These are phyloP conservation scores for Thecophora atra DNA, from an alignment of 2,888 invertebrate genomes.

Conservation along the genomic window DNA sequence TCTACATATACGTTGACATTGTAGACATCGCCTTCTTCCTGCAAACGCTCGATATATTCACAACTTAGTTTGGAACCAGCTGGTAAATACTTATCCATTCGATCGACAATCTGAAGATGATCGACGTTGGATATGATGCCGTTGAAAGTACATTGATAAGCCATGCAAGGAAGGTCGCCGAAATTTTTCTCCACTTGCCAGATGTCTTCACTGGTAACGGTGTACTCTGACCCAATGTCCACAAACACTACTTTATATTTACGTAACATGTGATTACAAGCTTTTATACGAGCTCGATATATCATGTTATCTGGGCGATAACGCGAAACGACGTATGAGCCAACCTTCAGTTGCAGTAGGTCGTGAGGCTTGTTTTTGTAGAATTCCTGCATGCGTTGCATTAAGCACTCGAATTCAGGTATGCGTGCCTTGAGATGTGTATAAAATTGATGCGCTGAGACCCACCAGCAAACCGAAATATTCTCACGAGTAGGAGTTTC, in stretches of 20 bases:
- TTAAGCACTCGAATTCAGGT: slow-evolving; percentile 73
- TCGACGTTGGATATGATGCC: slow-evolving; percentile 71
- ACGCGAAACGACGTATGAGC: slow-evolving; percentile 74
- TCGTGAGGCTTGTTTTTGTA: slow-evolving; percentile 69
- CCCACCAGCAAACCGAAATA: slow-evolving; percentile 78
- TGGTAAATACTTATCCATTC: slow-evolving; percentile 62
- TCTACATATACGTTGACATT: slow-evolving; percentile 61
- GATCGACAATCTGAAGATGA: slow-evolving; percentile 61
- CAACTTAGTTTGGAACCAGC: slow-evolving; percentile 57
- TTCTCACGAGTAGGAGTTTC: slow-evolving; percentile 69
- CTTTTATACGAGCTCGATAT: slow-evolving; percentile 75
- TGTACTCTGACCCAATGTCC: slow-evolving; percentile 79
- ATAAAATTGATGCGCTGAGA: slow-evolving; percentile 78
- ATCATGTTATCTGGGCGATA: slow-evolving; percentile 77
- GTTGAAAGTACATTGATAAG: slow-evolving; percentile 74
- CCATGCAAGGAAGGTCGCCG: slow-evolving; percentile 75
- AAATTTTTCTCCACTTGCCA: slow-evolving; percentile 77
- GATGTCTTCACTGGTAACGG: slow-evolving; percentile 72
- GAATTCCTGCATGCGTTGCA: slow-evolving; percentile 75
- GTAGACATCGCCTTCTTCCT: slow-evolving; percentile 50
- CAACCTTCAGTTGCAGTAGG: slow-evolving; percentile 67
- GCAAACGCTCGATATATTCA: slow-evolving; percentile 55
- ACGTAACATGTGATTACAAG: slow-evolving; percentile 69
- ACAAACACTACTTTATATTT: slow-evolving; percentile 77
- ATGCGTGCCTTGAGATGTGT: slow-evolving; percentile 69